Percentiles rank a stretch among this genome's conserved stretches.
These are phyloP conservation scores for Carduelis carduelis DNA, from an alignment of 2,797 vertebrate species.

Conservation along the genomic window DNA sequence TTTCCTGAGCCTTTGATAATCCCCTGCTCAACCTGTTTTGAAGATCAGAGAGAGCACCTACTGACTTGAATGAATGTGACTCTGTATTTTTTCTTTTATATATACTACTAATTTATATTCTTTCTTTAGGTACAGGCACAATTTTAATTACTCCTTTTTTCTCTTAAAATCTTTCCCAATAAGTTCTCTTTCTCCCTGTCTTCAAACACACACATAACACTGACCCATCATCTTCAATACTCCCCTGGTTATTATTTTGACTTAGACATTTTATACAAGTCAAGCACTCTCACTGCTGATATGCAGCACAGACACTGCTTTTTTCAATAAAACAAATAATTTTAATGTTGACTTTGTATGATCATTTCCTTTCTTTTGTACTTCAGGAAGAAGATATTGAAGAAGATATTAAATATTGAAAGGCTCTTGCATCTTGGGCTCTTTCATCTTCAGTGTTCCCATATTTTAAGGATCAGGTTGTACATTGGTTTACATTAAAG, in stretches of 20 bases:
- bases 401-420: not conserved
- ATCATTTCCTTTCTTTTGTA: not conserved
- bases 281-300: not conserved
- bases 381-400: not conserved
- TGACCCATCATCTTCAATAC: not conserved
- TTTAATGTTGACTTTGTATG: not conserved
- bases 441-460: not conserved
- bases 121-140: not conserved
- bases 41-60: not conserved
- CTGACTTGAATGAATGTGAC: not conserved
- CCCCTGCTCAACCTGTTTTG: not conserved
- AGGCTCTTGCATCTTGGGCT: not conserved
- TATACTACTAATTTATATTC: not conserved
- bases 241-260: not conserved
- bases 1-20: not conserved
- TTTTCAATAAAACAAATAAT: not conserved
- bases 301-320: not conserved
- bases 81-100: not conserved
- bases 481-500: not conserved
- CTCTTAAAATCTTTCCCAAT: not conserved
- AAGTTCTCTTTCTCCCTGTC: not conserved
- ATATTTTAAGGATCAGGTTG: not conserved
- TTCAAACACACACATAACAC: not conserved
- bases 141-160: not conserved
- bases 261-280: fast-evolving